Percentiles rank a stretch among this genome's conserved stretches.
Conservation (phyloP, 2,113 vertebrate genomes). For the Mesitornis unicolor region DNA sequence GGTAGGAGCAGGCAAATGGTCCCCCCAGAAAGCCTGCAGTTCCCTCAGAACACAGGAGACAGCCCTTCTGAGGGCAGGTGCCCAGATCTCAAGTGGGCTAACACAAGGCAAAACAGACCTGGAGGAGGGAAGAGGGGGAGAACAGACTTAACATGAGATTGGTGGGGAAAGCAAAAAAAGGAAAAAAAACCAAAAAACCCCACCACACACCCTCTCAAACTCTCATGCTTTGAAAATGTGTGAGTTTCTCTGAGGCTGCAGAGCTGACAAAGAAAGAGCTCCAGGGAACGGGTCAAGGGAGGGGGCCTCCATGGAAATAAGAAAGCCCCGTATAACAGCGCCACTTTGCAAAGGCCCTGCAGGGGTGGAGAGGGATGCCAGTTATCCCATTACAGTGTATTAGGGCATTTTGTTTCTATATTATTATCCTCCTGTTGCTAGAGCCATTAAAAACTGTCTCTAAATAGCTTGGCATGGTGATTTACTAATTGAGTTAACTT, state of each 20-base stretch:
- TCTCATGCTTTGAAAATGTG: not conserved
- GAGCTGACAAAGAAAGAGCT: not conserved
- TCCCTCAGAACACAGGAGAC: not conserved
- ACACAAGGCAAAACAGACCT: not conserved
- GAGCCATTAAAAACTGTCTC: not conserved
- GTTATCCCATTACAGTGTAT: not conserved
- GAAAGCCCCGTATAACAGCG: not conserved
- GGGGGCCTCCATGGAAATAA: not conserved
- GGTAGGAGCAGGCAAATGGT: not conserved
- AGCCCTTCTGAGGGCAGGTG: not conserved
- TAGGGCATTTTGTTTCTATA: not conserved
- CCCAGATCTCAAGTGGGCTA: not conserved
- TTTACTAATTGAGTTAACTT: conserved; percentile 49
- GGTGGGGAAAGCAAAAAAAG: not conserved
- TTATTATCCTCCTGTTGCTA: not conserved
- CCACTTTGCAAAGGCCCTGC: not conserved
- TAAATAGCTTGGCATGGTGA: not conserved
- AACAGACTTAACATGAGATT: not conserved
- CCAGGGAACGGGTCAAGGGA: not conserved
- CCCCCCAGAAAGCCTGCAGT: not conserved
- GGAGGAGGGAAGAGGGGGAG: not conserved
- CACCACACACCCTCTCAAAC: not conserved
- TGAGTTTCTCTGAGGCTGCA: not conserved
- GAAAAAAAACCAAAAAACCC: not conserved
- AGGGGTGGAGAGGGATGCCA: not conserved